phyloP scores from a whole-genome alignment of 2,888 invertebrate genomes.

The Nomada fucata region DNA sequence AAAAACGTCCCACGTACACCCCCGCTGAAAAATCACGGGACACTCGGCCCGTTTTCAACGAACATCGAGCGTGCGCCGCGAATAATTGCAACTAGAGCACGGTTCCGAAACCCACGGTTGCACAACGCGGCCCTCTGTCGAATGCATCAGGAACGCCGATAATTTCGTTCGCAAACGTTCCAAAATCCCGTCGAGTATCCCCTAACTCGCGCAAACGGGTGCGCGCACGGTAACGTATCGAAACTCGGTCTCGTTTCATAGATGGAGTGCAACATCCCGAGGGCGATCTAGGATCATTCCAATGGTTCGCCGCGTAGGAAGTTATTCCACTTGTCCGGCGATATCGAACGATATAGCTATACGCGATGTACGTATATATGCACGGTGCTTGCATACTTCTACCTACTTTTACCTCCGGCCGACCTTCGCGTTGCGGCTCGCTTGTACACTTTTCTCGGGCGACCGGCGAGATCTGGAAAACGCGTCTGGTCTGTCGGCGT shows the following conservation, averaged over 20 bases:
- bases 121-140: too few relatives aligned
- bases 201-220: too few relatives aligned
- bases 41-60: too few relatives aligned
- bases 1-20: conserved; percentile 32
- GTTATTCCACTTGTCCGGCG: conserved; percentile 62
- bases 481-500: neutral
- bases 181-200: too few relatives aligned
- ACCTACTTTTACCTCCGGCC: conserved; percentile 67
- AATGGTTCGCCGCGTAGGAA: conserved; percentile 57
- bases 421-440: conserved; percentile 56
- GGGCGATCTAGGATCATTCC: conserved; percentile 47
- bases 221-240: neutral
- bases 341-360: conserved; percentile 23
- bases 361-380: too few relatives aligned
- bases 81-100: too few relatives aligned
- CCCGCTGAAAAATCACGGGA: too few relatives aligned
- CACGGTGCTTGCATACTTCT: conserved; percentile 16
- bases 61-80: too few relatives aligned
- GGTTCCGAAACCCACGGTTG: too few relatives aligned
- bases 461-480: conserved; percentile 21
- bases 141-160: too few relatives aligned
- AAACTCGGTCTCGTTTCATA: conserved; percentile 17
- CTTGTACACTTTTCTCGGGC: neutral
- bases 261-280: conserved; percentile 47
- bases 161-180: too few relatives aligned